These are phyloP conservation scores for Trachelipus rathkii DNA, from an alignment of 1,140 invertebrate species.

Conservation along the genomic window DNA sequence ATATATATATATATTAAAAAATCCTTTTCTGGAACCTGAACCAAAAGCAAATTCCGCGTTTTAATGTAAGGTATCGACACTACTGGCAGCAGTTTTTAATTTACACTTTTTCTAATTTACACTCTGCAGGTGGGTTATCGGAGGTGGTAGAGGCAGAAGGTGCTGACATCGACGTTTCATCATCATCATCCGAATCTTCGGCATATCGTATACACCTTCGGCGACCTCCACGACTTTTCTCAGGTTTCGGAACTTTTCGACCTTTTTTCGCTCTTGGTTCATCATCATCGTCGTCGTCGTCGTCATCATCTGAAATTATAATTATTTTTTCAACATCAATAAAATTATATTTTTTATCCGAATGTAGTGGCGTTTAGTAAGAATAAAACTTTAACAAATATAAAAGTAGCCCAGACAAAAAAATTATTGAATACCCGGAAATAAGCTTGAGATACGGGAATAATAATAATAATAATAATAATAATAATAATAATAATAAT, in stretches of 20 bases:
- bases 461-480: too few relatives aligned
- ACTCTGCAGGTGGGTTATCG: constrained; percentile 21
- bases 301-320: constrained; percentile 18
- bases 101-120: constrained; percentile 6
- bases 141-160: background rate
- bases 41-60: too few relatives aligned
- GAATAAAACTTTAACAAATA: too few relatives aligned
- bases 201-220: constrained; percentile 31
- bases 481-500: too few relatives aligned
- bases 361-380: too few relatives aligned
- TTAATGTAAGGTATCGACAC: background rate
- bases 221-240: constrained; percentile 24
- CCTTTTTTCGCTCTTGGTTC: constrained; percentile 23
- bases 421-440: too few relatives aligned
- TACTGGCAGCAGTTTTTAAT: background rate
- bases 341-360: too few relatives aligned
- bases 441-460: too few relatives aligned
- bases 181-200: constrained; percentile 31
- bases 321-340: too few relatives aligned
- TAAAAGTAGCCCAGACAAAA: too few relatives aligned
- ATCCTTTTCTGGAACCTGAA: too few relatives aligned
- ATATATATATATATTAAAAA: constrained; percentile 27
- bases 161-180: constrained; percentile 23
- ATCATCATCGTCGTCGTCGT: constrained; percentile 34
- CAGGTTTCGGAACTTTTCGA: constrained; percentile 13